Evolutionary conservation across 2,113 vertebrate species (phyloP), one percentile per base, ranked within the genome.

Genomic region (Hemibagrus wyckioides): DNA sequence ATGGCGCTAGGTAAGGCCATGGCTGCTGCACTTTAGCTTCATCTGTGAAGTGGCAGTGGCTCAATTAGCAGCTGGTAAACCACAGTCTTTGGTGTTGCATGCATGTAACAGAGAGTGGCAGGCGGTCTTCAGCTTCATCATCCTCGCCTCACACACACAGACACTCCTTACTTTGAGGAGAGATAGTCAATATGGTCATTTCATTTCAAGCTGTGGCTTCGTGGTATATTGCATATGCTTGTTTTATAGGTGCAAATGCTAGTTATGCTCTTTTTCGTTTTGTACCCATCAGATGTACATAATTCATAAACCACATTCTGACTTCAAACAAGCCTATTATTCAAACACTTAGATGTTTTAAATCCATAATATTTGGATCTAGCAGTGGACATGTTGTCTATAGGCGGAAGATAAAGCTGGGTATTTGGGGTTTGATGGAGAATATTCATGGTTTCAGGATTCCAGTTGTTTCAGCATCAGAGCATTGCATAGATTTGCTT

Each of bases 81-180:
- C 56, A 85, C 69, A 85, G 87, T 75, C 82, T 79, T 73, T 90
- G 87, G 86, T 75, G 50, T 90, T 44, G 76, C 89, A 85, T 90
- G 84, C 84, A 87, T 87, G 88, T 76, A 48, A 41, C 25, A 25
- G 5, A 76, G 0, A 10, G 41, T 71, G 86, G 80, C 77, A 87
- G 81, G 89, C 75, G 85, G 75, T 71, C 57, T 81, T n/a, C 52
- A 61, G 75, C 85, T 80, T 86, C n/a, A 48, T 33, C 71, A 63
- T 44, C 83, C 57, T 50, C 73, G 52, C 79, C 44, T 48, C 30
- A 54, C 11, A n/a, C 28, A 75, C 41, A 28, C 69, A 44, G 69
- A 21, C 71, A 75, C 4, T 14, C 71, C 71, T 28, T 3, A 1
- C 71, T 75, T 75, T 44, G 39, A 75, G 39, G 10, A 28, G 73